Base-by-base conservation (phyloP, 2,888 invertebrate species). In the Siphonodentalium dalli region DNA sequence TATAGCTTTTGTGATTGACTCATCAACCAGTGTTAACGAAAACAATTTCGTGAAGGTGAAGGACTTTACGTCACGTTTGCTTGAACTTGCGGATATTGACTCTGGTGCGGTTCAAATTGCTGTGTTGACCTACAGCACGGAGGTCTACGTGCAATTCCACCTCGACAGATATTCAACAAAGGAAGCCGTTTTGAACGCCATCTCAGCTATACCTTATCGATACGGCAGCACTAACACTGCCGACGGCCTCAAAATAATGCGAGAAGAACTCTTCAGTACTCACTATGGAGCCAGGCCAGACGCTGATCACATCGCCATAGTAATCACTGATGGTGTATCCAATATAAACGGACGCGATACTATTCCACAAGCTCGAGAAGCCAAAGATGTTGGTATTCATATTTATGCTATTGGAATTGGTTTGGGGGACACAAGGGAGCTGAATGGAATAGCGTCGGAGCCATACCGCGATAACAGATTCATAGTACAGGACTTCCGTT, bases 321-420 rank as follows among this genome's bases (percentile, higher is more conserved):
- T 76, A 7, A 50, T 78, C 26, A 72, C 75, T 26, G 75, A 78
- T 45, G 77, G 77, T 48, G 64, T 75, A 6, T 77, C 77, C 11
- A 77, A 75, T 51, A 73, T 77, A 33, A 73, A 77, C 52, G 52
- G 69, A 3, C 50, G 66, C n/a, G 42, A 67, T 37, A 74, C 74
- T 0, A 58, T 72, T 20, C 71, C 72, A 7, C 71, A 74, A 50
- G 77, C 72, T 15, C 58, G 60, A 39, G 44, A 43, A 26, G 65
- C 67, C 13, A 44, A 63, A 26, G 58, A 35, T 26, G 52, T 49
- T n/a, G 59, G 56, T 28, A 63, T 71, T 37, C 61, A 60, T 29
- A 60, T 69, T 24, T 66, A 63, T 45, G 66, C 66, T 34, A 60
- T 69, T 49, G 68, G 69, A 48, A 65, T 69, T 43, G 68, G 68